Conservation (phyloP, 2,113 vertebrate genomes). For the Acinonyx jubatus region DNA sequence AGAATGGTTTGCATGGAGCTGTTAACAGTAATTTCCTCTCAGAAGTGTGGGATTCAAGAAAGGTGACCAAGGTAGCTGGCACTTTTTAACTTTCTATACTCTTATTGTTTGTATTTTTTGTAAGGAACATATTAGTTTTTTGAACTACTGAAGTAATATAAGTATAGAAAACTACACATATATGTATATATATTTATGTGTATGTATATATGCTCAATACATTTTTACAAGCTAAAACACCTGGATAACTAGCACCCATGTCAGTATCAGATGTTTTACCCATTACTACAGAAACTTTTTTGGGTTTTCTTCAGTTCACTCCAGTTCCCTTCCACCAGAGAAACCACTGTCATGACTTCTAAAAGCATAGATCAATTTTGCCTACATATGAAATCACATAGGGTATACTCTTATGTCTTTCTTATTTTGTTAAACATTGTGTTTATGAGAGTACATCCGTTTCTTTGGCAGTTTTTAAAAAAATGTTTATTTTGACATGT, state of each 20-base stretch:
- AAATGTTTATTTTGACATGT: not conserved
- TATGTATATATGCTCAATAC: not conserved
- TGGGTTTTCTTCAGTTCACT: not conserved
- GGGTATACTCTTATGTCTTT: not conserved
- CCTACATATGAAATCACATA: not conserved
- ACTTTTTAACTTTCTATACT: not conserved
- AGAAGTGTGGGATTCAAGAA: not conserved
- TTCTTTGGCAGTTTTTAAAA: not conserved
- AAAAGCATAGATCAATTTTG: not conserved
- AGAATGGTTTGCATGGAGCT: not conserved
- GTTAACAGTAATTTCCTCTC: not conserved
- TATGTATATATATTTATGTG: not conserved
- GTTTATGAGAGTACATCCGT: slow-evolving; percentile 25
- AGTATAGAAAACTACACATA: not conserved
- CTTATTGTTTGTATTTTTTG: not conserved
- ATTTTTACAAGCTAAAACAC: not conserved
- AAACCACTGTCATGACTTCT: not conserved
- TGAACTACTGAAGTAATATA: not conserved
- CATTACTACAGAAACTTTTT: not conserved
- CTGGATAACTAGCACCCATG: not conserved
- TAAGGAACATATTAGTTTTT: not conserved
- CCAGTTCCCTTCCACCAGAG: not conserved
- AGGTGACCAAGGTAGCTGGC: not conserved
- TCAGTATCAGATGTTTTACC: not conserved
- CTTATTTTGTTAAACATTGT: slow-evolving; percentile 47